Percentiles rank a stretch among this genome's conserved stretches.
Conservation (phyloP, 2,113 vertebrate species). For the Herpailurus yagouaroundi region DNA sequence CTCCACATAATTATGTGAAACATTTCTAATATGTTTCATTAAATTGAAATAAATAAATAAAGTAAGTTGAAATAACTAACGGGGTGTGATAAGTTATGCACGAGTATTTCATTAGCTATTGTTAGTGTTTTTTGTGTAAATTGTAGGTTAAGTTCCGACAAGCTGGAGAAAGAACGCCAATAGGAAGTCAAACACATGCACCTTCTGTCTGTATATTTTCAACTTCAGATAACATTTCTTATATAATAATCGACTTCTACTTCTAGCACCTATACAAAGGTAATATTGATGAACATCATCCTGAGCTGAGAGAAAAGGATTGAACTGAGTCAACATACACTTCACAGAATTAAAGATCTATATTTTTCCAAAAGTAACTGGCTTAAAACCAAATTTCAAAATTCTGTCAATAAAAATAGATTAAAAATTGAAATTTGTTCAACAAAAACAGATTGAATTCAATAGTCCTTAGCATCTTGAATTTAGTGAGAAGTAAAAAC, state of each 20-base stretch:
- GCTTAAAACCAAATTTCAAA: background rate
- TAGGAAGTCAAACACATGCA: background rate
- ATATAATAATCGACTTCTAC: background rate
- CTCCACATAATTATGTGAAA: background rate
- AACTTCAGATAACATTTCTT: conserved; percentile 17
- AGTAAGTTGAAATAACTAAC: background rate
- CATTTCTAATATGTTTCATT: conserved; percentile 8
- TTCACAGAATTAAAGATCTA: background rate
- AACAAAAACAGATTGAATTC: background rate
- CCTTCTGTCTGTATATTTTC: background rate
- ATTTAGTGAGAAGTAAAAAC: background rate
- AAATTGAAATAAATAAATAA: background rate
- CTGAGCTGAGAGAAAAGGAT: background rate
- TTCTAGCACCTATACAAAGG: background rate
- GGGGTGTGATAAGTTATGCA: background rate
- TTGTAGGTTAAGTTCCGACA: background rate
- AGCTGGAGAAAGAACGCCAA: background rate
- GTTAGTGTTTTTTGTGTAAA: background rate
- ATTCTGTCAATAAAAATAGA: background rate
- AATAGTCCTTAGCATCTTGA: background rate
- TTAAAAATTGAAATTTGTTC: background rate
- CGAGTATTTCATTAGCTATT: background rate
- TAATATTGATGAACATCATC: background rate
- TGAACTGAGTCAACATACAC: background rate
- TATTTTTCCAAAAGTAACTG: background rate